A percentile compares a stretch with the other conserved stretches of the same genome.
Conservation (phyloP, 2,113 vertebrate genomes). For the Tiliqua scincoides region DNA sequence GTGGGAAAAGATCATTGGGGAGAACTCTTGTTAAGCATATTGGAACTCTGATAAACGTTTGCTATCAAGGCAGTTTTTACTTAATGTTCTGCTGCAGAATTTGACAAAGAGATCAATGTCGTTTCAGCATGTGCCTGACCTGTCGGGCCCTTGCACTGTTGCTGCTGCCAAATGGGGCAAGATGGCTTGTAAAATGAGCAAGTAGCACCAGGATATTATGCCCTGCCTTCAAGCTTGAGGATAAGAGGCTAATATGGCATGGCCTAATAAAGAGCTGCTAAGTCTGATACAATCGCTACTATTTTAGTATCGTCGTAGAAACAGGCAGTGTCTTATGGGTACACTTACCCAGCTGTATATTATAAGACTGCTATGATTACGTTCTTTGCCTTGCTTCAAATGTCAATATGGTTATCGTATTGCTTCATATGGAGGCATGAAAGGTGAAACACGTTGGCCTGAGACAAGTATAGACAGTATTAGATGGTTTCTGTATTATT, state of each 20-base stretch:
- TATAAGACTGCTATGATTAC: constrained; percentile 64
- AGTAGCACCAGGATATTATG: constrained; percentile 10
- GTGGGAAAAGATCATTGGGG: not conserved
- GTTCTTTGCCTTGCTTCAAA: constrained; percentile 62
- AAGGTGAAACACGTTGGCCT: constrained; percentile 65
- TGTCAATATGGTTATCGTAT: constrained; percentile 67
- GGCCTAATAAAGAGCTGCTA: constrained; percentile 51
- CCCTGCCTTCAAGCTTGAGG: constrained; percentile 36
- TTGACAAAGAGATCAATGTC: constrained; percentile 36
- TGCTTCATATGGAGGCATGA: constrained; percentile 68
- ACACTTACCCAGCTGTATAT: constrained; percentile 66
- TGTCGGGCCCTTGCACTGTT: constrained; percentile 6
- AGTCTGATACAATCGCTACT: constrained; percentile 68
- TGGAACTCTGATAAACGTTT: not conserved
- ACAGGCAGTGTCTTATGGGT: constrained; percentile 61
- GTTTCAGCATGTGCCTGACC: not conserved
- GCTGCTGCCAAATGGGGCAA: constrained; percentile 48
- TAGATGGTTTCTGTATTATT: constrained; percentile 59
- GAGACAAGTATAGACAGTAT: constrained; percentile 46
- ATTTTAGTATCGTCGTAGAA: constrained; percentile 64
- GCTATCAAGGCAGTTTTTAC: not conserved
- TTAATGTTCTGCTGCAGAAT: not conserved
- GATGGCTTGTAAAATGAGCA: constrained; percentile 50
- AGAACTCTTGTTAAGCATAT: not conserved
- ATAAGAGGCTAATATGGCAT: constrained; percentile 6